Percentiles rank a stretch among this genome's conserved stretches.
These are phyloP conservation scores for Lepidurus couesii DNA, from an alignment of 1,140 invertebrate genomes.

Conservation along the genomic window DNA sequence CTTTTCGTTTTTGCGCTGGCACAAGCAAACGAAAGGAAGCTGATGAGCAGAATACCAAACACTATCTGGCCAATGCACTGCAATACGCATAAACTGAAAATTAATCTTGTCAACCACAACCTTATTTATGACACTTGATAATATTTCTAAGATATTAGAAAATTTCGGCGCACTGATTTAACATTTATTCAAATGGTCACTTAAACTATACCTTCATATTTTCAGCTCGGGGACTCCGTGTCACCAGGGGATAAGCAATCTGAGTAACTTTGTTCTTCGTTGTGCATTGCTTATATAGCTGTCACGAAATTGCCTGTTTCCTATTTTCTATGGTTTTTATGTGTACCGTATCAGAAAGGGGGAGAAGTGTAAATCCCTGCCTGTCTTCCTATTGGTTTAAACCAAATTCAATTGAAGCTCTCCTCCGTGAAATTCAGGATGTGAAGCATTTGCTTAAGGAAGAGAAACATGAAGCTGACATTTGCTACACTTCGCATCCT, in stretches of 20 bases:
- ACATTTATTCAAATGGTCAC: too few relatives aligned
- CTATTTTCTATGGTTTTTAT: neutral
- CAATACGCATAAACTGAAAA: neutral
- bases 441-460: neutral
- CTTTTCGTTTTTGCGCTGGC: neutral
- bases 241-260: neutral
- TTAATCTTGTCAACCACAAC: neutral
- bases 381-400: neutral
- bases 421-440: neutral
- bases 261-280: neutral
- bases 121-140: too few relatives aligned
- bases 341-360: slow-evolving; percentile 3
- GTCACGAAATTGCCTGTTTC: neutral
- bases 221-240: neutral
- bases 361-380: neutral
- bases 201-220: neutral
- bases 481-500: neutral
- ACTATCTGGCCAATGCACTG: neutral
- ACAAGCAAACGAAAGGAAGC: neutral
- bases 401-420: neutral
- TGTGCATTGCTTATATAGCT: neutral
- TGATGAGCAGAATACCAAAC: neutral
- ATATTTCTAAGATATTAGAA: too few relatives aligned
- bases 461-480: neutral
- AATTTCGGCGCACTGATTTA: too few relatives aligned